Evolutionary conservation across 2,113 vertebrate genomes (phyloP), one percentile per base, ranked within the genome.

Genomic region (Himantopus leucocephalus): DNA sequence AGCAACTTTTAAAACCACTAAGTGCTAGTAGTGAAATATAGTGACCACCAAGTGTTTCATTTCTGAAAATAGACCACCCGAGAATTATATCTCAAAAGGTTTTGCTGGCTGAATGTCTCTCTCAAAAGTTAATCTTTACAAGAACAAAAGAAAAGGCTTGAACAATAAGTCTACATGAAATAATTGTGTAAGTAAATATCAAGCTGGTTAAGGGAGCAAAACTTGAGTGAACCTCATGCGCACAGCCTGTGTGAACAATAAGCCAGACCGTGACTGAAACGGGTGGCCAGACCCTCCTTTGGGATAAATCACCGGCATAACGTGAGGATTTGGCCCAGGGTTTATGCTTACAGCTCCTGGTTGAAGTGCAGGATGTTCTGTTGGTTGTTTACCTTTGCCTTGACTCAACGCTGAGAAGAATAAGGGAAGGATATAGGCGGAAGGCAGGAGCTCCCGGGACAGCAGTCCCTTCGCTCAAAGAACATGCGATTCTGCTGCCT

Each of bases 1-100:
- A 77, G 62, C 80, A 97, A 74, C 83, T 96, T 94, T 91, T 90
- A 35, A 96, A 97, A 86, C 94, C 97, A 92, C 85, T 96, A 96
- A 96, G 34, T 95, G 64, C 72, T 92, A 37, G 60, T 35, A 95
- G 91, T 71, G 78, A 93, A 94, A 88, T 34, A 19, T 6, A 75
- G 89, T 92, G 88, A 88, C 88, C 90, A 96, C 68, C 58, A 75
- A 91, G 17, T 37, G 75, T 85, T 93, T 91, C 20, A 66, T 39
- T 78, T 77, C 96, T 96, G 95, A 95, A 96, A 97, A 95, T 39
- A 96, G 80, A 91, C 82, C 63, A 62, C 79, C 79, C 71, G 55
- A 82, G 62, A 92, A 72, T 12, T 62, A 3, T 7, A 37, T 93
- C 75, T 92, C 35, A 64, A 30, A 88, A 76, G 22, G 32, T 63